Evolutionary conservation across 2,888 invertebrate species (phyloP).

Genomic region (Eledona agricola): DNA sequence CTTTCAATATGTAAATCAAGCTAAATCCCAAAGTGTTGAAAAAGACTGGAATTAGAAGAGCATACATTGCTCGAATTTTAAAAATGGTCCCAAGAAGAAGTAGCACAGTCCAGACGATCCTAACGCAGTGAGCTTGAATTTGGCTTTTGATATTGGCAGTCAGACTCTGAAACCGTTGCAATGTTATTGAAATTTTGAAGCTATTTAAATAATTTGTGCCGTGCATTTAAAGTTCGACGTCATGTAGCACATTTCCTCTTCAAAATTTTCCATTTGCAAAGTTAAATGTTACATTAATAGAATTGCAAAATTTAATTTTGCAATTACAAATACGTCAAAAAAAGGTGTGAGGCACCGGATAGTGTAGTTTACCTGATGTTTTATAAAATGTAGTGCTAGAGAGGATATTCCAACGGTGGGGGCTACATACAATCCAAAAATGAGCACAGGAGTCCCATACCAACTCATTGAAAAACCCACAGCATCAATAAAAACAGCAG

Average conservation of each 20-base stretch:
- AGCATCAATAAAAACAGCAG: constrained; percentile 45
- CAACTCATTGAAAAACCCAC: constrained; percentile 52
- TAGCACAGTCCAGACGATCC: constrained; percentile 57
- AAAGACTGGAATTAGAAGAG: constrained; percentile 54
- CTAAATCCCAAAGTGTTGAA: constrained; percentile 55
- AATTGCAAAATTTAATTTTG: constrained; percentile 1
- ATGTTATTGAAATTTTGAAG: too few relatives aligned
- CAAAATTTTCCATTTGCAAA: too few relatives aligned
- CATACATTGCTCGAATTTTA: constrained; percentile 55
- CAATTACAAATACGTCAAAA: constrained; percentile 6
- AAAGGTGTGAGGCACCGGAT: constrained; percentile 1
- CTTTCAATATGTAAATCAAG: constrained; percentile 45
- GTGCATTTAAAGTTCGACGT: too few relatives aligned
- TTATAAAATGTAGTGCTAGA: constrained; percentile 40
- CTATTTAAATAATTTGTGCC: too few relatives aligned
- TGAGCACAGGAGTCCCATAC: constrained; percentile 52
- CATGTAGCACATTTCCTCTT: too few relatives aligned
- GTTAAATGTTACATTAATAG: too few relatives aligned
- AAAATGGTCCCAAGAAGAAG: constrained; percentile 52
- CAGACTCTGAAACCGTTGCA: constrained; percentile 54
- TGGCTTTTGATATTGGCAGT: constrained; percentile 50
- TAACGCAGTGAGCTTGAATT: constrained; percentile 52
- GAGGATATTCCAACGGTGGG: constrained; percentile 47
- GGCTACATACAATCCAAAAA: constrained; percentile 49
- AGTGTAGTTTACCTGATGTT: constrained; percentile 43